Percentiles rank a stretch among this genome's conserved stretches.
Conservation (phyloP, 2,113 vertebrate species). For the Candoia aspera region DNA sequence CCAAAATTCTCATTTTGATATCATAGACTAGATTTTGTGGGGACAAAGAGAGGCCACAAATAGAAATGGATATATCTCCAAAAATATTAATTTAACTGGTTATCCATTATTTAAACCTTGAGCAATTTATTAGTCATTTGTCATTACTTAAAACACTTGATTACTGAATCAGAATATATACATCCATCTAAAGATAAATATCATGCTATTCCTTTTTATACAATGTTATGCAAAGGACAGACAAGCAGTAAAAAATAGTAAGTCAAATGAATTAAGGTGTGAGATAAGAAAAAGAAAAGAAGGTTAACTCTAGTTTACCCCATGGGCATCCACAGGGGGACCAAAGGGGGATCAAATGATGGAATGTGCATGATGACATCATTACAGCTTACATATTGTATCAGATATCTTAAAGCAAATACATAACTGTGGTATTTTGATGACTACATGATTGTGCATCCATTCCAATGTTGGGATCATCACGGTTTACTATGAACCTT, state of each 20-base stretch:
- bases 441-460: not conserved
- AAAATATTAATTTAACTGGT: constrained; percentile 1
- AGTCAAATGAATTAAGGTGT: not conserved
- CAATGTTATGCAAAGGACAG: not conserved
- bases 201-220: not conserved
- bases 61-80: constrained; percentile 4
- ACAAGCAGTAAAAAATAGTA: not conserved
- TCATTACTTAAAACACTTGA: constrained; percentile 55
- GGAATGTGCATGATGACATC: not conserved
- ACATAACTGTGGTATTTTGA: not conserved
- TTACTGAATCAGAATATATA: constrained; percentile 47
- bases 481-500: not conserved
- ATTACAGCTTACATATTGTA: not conserved
- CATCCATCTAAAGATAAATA: not conserved
- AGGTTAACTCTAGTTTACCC: not conserved
- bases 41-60: constrained; percentile 20
- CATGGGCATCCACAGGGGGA: not conserved
- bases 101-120: constrained; percentile 41
- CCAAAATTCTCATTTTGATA: not conserved
- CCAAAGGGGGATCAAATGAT: not conserved
- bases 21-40: not conserved
- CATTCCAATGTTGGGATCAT: not conserved
- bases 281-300: not conserved
- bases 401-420: not conserved
- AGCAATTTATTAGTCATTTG: constrained; percentile 51